phyloP scores from a whole-genome alignment of 2,113 vertebrate species.

The Bujurquina vittata region DNA sequence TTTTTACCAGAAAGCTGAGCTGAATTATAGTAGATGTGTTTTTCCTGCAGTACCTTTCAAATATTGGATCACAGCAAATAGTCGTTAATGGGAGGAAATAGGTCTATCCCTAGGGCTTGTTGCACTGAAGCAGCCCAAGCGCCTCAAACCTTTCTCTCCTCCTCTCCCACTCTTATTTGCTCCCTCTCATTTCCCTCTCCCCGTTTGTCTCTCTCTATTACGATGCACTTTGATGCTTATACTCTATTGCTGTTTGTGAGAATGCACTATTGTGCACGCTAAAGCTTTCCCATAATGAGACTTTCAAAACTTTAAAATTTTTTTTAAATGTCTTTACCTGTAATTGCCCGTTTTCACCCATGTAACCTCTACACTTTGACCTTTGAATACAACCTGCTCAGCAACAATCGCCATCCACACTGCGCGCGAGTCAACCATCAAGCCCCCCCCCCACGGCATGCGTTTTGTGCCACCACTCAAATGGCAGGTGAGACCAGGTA shows the following conservation, averaged over 20 bases:
- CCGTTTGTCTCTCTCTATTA: conserved; percentile 43
- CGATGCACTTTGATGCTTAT: conserved; percentile 49
- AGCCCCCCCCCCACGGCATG: no score
- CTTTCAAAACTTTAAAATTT: no score
- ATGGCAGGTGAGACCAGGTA: background rate
- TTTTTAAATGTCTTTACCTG: no score
- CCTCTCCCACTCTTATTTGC: conserved; percentile 21
- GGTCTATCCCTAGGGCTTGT: conserved; percentile 64
- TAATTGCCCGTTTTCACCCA: background rate
- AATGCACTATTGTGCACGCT: conserved; percentile 27
- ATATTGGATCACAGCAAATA: conserved; percentile 72
- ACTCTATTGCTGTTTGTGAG: conserved; percentile 30
- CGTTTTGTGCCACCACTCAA: no score
- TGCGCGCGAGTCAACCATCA: no score
- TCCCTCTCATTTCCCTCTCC: conserved; percentile 21
- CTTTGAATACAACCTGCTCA: background rate
- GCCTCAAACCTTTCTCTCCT: conserved; percentile 25
- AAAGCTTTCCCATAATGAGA: background rate
- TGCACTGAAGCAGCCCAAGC: conserved; percentile 33
- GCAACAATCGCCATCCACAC: no score
- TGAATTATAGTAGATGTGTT: conserved; percentile 51
- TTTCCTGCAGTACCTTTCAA: conserved; percentile 66
- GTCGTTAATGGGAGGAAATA: conserved; percentile 78
- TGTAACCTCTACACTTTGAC: background rate
- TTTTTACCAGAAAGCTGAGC: conserved; percentile 48